Conservation (phyloP, 1,140 invertebrate species). For the Hyposmocoma kahamanoa region DNA sequence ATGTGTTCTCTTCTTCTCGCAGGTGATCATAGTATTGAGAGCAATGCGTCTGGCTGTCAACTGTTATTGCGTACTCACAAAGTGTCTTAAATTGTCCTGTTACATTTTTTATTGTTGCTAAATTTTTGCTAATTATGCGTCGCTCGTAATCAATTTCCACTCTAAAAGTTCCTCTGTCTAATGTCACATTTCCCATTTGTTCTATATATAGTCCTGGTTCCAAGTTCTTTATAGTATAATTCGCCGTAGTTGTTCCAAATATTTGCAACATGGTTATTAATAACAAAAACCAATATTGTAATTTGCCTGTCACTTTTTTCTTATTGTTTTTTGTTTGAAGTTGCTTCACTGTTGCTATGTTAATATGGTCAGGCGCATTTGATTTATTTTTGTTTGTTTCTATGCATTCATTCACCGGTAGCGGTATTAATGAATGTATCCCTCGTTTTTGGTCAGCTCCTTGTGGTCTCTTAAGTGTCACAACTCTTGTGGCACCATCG, state of each 20-base stretch:
- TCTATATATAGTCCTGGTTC: conserved; percentile 3
- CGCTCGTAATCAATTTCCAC: conserved; percentile 1
- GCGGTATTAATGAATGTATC: conserved; percentile 5
- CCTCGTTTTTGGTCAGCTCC: neutral
- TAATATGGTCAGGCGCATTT: conserved; percentile 1
- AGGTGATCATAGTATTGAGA: conserved; percentile 2
- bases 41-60: neutral
- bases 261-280: conserved; percentile 1
- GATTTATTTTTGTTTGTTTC: neutral
- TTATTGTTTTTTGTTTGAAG: neutral
- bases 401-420: conserved; percentile 6
- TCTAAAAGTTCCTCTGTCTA: conserved; percentile 2
- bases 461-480: conserved; percentile 1
- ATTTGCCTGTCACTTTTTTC: neutral
- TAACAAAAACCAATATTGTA: neutral
- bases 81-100: neutral
- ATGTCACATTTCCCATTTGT: conserved; percentile 1
- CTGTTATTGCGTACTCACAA: conserved; percentile 1
- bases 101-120: neutral
- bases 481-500: conserved; percentile 33
- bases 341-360: conserved; percentile 1
- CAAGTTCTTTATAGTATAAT: neutral
- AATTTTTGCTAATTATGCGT: neutral
- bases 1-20: neutral
- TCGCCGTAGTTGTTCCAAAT: neutral